A percentile compares a stretch with the other conserved stretches of the same genome.
These are phyloP conservation scores for Cyclura pinguis DNA, from an alignment of 2,797 vertebrate genomes.

Conservation along the genomic window DNA sequence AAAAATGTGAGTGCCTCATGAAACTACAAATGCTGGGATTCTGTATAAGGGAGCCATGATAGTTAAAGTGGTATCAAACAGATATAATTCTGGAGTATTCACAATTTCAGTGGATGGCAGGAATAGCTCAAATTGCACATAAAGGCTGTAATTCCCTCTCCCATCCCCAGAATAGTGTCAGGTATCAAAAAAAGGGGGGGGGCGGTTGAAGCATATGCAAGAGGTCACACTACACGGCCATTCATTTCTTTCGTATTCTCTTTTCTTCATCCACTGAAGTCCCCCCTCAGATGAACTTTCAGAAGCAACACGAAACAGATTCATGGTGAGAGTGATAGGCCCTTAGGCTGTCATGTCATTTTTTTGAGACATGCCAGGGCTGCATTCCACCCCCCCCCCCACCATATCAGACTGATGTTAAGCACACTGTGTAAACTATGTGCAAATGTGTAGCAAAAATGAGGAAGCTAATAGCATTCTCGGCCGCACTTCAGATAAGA, in stretches of 20 bases:
- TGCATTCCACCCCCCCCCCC: neutral
- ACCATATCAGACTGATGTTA: conserved; percentile 25
- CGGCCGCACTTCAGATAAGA: conserved; percentile 21
- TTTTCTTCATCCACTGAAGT: neutral
- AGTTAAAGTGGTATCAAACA: too few relatives aligned
- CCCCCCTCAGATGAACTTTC: conserved; percentile 7
- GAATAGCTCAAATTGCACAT: neutral
- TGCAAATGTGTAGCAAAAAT: conserved; percentile 13
- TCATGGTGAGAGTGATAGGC: neutral
- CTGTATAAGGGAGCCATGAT: too few relatives aligned
- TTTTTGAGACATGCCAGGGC: conserved; percentile 16
- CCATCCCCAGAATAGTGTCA: neutral
- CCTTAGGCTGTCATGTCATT: neutral
- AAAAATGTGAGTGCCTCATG: too few relatives aligned
- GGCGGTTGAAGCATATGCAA: neutral
- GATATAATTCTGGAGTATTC: too few relatives aligned
- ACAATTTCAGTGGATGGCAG: neutral
- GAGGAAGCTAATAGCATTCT: conserved; percentile 16
- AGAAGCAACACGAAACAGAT: conserved; percentile 17
- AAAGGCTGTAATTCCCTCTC: neutral
- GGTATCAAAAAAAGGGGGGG: neutral
- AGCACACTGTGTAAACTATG: conserved; percentile 13
- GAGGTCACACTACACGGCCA: neutral
- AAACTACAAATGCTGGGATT: too few relatives aligned
- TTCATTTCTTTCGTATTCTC: neutral